Conservation (phyloP, 2,888 invertebrate species). For the Thecophora atra region DNA sequence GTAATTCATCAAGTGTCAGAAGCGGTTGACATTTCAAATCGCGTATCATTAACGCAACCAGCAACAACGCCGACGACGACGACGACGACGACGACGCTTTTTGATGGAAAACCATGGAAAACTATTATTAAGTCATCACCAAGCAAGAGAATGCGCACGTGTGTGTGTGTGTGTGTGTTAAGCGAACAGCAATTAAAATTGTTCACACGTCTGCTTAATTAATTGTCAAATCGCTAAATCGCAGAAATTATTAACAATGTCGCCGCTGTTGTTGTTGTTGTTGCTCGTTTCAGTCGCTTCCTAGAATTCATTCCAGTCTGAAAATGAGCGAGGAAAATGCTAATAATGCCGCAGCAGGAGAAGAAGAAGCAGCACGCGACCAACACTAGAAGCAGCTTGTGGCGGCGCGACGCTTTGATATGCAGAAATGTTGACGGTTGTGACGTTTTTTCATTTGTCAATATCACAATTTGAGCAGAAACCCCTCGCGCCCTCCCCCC, state of each 20-base stretch:
- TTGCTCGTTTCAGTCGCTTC: conserved; percentile 44
- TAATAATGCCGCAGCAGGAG: conserved; percentile 49
- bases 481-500: conserved; percentile 25
- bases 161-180: conserved; percentile 28
- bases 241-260: conserved; percentile 36
- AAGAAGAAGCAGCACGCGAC: conserved; percentile 48
- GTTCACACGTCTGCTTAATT: conserved; percentile 66
- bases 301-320: conserved; percentile 47
- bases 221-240: conserved; percentile 62
- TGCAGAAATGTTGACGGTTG: conserved; percentile 32
- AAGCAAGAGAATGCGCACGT: too few species aligned
- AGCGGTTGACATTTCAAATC: conserved; percentile 34
- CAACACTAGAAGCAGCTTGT: not conserved
- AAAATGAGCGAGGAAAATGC: conserved; percentile 48
- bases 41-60: conserved; percentile 30
- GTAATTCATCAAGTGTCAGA: conserved; percentile 36
- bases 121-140: conserved; percentile 35
- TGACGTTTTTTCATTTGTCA: conserved; percentile 48
- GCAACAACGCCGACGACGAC: conserved; percentile 33
- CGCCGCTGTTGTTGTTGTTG: not conserved
- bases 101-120: conserved; percentile 21
- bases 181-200: conserved; percentile 59
- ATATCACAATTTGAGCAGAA: conserved; percentile 58
- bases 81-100: not conserved
- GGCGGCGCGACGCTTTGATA: conserved; percentile 3